Conservation (phyloP, 2,797 vertebrate genomes). For the Anguilla obscura region DNA sequence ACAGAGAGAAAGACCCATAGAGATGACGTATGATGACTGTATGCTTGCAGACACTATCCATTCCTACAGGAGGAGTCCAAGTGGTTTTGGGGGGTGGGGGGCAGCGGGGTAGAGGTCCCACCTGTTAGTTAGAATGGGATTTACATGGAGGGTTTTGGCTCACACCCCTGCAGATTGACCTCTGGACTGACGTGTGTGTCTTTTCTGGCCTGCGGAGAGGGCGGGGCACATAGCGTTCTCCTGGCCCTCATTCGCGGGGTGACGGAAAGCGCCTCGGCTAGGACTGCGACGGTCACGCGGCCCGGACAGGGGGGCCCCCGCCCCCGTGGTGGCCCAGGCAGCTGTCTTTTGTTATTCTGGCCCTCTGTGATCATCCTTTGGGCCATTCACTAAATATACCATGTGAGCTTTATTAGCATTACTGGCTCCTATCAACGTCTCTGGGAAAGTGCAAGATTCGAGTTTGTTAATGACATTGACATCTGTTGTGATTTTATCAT, state of each 20-base stretch:
- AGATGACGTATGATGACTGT: neutral
- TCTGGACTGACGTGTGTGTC: neutral
- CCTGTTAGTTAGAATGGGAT: neutral
- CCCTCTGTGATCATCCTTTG: neutral
- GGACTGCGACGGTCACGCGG: neutral
- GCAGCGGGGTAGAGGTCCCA: neutral
- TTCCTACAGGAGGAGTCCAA: neutral
- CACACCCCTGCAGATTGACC: neutral
- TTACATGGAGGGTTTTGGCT: neutral
- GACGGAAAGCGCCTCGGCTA: neutral
- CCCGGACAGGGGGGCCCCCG: neutral
- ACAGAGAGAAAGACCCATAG: neutral
- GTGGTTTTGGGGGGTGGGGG: neutral
- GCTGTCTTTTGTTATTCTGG: constrained; percentile 21
- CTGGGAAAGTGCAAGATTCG: neutral
- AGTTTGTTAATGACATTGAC: neutral
- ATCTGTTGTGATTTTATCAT: constrained; percentile 1
- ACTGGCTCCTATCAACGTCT: neutral
- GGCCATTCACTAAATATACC: neutral
- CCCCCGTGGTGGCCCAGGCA: neutral
- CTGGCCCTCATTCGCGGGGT: neutral
- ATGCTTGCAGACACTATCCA: neutral
- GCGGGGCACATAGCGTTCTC: constrained; percentile 1
- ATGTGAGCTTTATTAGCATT: neutral
- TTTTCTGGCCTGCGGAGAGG: neutral